Evolutionary conservation across 2,797 vertebrate species (phyloP), one percentile per base, ranked within the genome.

Genomic region (Parauchenoglanis ngamensis): DNA sequence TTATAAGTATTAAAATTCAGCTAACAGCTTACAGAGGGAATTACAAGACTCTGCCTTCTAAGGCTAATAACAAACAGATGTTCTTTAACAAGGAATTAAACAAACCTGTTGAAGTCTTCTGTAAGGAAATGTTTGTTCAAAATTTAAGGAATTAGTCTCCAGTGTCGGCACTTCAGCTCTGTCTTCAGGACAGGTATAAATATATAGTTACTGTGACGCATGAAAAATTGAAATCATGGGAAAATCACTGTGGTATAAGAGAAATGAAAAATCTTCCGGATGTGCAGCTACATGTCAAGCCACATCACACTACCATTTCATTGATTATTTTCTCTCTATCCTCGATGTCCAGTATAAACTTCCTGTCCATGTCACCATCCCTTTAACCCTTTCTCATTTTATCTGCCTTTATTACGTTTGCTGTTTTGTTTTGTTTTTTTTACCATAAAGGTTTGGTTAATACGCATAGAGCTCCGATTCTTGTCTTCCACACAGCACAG

Each of bases 391-490:
- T 49, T 61, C 44, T n/a, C 12, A n/a, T n/a, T 75, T 46, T n/a
- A 75, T 35, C 11, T 13, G 46, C 46, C 4, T n/a, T 76, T 76
- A 17, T 78, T 31, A 57, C 4, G 1, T 35, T 57, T 10, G 4
- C 28, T 11, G 7, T 40, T 40, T 40, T 40, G 40, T 4, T 40
- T 40, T 40, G 28, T 11, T 11, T 52, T 31, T 57, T 35, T 56
- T 12, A 78, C 17, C 28, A 21, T 57, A 78, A 78, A 57, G 28
- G 31, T 31, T 56, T 56, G 52, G n/a, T 78, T 56, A 10, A 31
- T 13, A 61, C 0, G 28, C 73, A 91, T 89, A 89, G 78, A 88
- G 88, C 86, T 82, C 81, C 1, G 31, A 91, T 92, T 91, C 87
- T 89, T 89, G 84, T 90, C 87, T 67, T 83, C 70, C 56, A n/a